Percentiles rank a stretch among this genome's conserved stretches.
These are phyloP conservation scores for human (Homo sapiens) DNA, from an alignment of 2,113 vertebrate genomes.

Conservation along the genomic window DNA sequence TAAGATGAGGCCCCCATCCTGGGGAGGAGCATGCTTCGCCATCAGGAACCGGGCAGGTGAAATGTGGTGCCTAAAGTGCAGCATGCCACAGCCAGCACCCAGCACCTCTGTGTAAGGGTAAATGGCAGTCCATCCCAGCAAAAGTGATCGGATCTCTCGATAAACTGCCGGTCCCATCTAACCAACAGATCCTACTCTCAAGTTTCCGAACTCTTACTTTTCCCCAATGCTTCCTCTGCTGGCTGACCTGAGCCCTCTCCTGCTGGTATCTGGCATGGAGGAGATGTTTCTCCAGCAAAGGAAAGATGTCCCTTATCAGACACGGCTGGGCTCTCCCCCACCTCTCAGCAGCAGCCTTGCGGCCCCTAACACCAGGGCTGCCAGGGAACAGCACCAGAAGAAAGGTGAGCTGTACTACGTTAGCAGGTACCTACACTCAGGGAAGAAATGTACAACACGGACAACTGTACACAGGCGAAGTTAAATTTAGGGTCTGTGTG, in stretches of 20 bases:
- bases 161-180: fast-evolving
- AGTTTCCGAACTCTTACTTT: too few relatives aligned
- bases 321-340: fast-evolving
- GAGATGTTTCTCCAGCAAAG: too few relatives aligned
- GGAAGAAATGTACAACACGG: not conserved
- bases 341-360: not conserved
- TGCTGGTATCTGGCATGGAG: fast-evolving
- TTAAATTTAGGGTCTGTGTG: not conserved
- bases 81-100: not conserved
- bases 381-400: not conserved
- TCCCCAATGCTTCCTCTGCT: not conserved
- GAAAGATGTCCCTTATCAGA: fast-evolving
- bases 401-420: fast-evolving
- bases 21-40: fast-evolving
- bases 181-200: fast-evolving
- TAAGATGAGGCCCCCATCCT: not conserved
- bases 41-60: fast-evolving
- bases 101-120: fast-evolving
- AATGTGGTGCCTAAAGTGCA: too few relatives aligned
- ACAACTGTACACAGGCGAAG: not conserved
- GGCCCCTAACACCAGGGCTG: fast-evolving
- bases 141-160: too few relatives aligned
- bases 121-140: too few relatives aligned
- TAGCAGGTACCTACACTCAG: fast-evolving
- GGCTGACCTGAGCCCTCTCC: too few relatives aligned